phyloP scores from a whole-genome alignment of 2,797 vertebrate species.

The Mormyrops boulengeri region DNA sequence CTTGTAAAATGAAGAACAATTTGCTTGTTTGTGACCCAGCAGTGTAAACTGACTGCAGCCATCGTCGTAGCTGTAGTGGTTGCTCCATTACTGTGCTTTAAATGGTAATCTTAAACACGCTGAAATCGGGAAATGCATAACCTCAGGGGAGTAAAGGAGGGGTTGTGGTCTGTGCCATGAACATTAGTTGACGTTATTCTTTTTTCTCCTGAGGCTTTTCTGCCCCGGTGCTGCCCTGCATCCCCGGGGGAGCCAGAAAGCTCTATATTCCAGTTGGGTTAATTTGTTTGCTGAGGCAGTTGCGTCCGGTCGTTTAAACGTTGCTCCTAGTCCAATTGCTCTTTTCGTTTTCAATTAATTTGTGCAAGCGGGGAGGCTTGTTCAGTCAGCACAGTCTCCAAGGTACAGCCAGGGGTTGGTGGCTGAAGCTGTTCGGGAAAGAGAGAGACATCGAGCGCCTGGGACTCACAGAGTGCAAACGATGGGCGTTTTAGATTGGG shows the following conservation, averaged over 20 bases:
- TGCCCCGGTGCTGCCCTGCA: background rate
- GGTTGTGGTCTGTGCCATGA: background rate
- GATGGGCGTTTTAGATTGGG: background rate
- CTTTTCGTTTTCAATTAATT: constrained; percentile 3
- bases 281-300: background rate
- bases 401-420: background rate
- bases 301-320: background rate
- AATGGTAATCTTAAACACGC: background rate
- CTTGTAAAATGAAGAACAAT: background rate
- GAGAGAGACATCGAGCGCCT: background rate
- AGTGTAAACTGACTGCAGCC: background rate
- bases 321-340: background rate
- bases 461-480: background rate
- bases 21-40: background rate
- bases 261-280: background rate
- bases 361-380: background rate
- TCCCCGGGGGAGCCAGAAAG: background rate
- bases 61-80: background rate
- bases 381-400: background rate
- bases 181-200: background rate
- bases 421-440: background rate
- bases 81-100: too few species aligned
- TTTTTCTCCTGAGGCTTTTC: background rate
- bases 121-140: background rate
- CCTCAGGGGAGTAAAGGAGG: background rate